Percentiles rank a stretch among this genome's conserved stretches.
phyloP scores from a whole-genome alignment of 2,113 vertebrate species.

The Passer montanus region DNA sequence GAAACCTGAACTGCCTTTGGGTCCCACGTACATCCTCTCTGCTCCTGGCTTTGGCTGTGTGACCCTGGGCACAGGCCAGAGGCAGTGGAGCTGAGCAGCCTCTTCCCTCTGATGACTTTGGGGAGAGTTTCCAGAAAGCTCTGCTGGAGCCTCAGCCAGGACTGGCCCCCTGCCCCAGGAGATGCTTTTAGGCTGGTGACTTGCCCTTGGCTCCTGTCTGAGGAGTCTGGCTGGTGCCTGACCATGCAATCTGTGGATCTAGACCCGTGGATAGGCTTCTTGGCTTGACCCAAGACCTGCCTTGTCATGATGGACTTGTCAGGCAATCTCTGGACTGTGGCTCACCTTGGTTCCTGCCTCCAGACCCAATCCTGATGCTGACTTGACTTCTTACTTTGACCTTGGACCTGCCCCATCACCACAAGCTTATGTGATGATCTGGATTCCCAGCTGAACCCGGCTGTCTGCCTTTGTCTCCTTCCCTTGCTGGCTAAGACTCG shows the following conservation, averaged over 20 bases:
- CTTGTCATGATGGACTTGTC: neutral
- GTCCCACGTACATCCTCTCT: neutral
- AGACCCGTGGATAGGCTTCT: neutral
- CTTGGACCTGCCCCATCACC: neutral
- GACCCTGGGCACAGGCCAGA: neutral
- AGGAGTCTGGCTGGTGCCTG: neutral
- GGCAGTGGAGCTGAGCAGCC: neutral
- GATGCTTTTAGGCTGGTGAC: neutral
- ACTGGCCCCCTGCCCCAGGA: neutral
- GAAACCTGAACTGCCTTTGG: neutral
- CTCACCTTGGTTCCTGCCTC: neutral
- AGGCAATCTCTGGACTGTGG: neutral
- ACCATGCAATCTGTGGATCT: neutral
- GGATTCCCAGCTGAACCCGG: neutral
- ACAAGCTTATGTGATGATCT: neutral
- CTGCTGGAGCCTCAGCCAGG: neutral
- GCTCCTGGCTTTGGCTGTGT: neutral
- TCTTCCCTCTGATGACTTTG: neutral
- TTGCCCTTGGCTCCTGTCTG: neutral
- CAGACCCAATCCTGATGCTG: neutral
- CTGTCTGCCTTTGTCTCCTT: neutral
- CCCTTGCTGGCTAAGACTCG: neutral
- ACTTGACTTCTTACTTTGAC: neutral
- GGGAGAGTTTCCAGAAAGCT: neutral
- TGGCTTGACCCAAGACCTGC: neutral